These are phyloP conservation scores for Pseudomyrmex sp. DNA, from an alignment of 1,140 invertebrate species.

Conservation along the genomic window DNA sequence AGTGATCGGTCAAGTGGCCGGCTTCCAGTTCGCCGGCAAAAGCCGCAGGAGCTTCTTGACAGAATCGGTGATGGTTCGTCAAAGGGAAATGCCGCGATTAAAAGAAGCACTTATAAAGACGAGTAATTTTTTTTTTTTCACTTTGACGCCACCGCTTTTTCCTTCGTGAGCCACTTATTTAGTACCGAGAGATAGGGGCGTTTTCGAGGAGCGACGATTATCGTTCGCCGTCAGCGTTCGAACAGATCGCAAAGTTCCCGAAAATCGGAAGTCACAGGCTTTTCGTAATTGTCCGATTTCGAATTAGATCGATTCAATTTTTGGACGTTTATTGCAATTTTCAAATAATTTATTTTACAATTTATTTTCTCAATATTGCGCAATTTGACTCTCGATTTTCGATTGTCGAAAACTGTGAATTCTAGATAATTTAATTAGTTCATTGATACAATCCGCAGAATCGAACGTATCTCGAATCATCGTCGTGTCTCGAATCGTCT, in stretches of 20 bases:
- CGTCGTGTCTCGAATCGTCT: slow-evolving; percentile 2
- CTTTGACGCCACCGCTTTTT: slow-evolving; percentile 66
- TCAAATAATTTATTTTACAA: no score
- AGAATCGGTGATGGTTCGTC: slow-evolving; percentile 52
- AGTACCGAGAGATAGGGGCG: slow-evolving; percentile 14
- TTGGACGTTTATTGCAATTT: no score
- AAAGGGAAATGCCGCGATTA: slow-evolving; percentile 69
- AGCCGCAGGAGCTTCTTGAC: slow-evolving; percentile 63
- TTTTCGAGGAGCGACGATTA: slow-evolving; percentile 30
- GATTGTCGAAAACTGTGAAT: no score
- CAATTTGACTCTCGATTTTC: no score
- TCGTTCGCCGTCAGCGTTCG: background rate
- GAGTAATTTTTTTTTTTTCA: slow-evolving; percentile 63
- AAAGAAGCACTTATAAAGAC: slow-evolving; percentile 61
- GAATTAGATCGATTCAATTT: no score
- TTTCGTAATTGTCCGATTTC: background rate
- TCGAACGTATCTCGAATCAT: slow-evolving; percentile 17
- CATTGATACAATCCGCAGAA: slow-evolving; percentile 25
- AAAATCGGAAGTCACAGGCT: background rate
- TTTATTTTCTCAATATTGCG: no score
- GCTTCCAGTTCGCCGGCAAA: slow-evolving; percentile 53
- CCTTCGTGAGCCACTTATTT: slow-evolving; percentile 22
- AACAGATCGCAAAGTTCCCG: slow-evolving; percentile 3
- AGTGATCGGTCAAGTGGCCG: slow-evolving; percentile 71
- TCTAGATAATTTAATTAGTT: slow-evolving; percentile 12